Evolutionary conservation across 1,140 invertebrate genomes (phyloP), one percentile per base, ranked within the genome.

Genomic region (Sesamia nonagrioides): DNA sequence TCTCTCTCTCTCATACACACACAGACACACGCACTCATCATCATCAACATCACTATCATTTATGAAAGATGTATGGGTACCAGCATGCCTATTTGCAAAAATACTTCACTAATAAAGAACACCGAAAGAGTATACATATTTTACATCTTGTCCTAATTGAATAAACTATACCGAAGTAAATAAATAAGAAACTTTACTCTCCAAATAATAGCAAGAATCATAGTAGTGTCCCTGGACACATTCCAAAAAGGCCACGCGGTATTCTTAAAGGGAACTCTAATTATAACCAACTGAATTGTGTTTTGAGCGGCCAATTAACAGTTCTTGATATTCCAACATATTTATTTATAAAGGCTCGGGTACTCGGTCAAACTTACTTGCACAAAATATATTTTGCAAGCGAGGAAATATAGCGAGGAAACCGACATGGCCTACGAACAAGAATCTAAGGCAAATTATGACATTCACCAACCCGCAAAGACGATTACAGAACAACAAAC

Each of bases 251-350:
- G 60, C 52, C 77, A 71, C 68, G 74, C 66, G 37, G 33, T 71
- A 78, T 74, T 52, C 56, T 56, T 79, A 77, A 81, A 82, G 71
- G 52, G 79, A 82, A 45, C 78, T 77, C 84, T 88, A 88, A 83
- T 84, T 83, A 81, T 86, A 86, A 79, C 66, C 77, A 4, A 68
- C 56, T 80, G 83, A 82, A 88, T 88, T 82, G 83, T 82, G 74
- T 77, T 81, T 84, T 82, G 63, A 61, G 45, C 78, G 58, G 45
- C 81, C 81, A 86, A 86, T 88, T 83, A 85, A 84, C 73, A 42
- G n/a, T 21, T 77, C 52, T 18, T 52, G 45, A 69, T 71, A 66
- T 61, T 27, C 45, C 15, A 66, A 60, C 42, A 63, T 73, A 68
- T 58, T 73, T 72, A 75, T 63, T 50, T 45, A 68, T 60, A 60